A percentile compares a stretch with the other conserved stretches of the same genome.
phyloP scores from a whole-genome alignment of 2,113 vertebrate genomes.

The Leucoraja erinaceus region DNA sequence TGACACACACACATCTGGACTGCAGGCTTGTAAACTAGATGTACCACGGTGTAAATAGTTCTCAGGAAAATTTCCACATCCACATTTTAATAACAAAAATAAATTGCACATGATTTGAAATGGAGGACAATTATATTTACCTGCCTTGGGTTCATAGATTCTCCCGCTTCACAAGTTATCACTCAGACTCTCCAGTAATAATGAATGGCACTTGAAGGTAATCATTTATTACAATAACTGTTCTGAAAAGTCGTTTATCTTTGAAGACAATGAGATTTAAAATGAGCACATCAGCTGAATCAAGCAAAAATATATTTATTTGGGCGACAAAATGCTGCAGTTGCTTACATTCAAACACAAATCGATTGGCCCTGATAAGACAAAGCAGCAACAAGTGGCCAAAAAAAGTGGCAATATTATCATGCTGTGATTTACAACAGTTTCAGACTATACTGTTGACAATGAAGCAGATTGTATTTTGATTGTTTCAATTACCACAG shows the following conservation, averaged over 20 bases:
- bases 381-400: slow-evolving; percentile 26
- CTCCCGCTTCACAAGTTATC: background rate
- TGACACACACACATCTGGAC: background rate
- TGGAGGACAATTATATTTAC: background rate
- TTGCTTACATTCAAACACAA: slow-evolving; percentile 32
- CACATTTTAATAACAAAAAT: background rate
- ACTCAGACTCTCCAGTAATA: background rate
- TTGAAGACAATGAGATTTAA: background rate
- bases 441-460: slow-evolving; percentile 1
- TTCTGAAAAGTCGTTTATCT: background rate
- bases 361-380: slow-evolving; percentile 28
- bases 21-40: background rate
- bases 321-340: slow-evolving; percentile 23
- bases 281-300: background rate
- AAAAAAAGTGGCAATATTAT: background rate
- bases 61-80: background rate
- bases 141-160: background rate
- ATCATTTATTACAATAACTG: background rate
- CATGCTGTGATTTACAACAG: slow-evolving; percentile 31
- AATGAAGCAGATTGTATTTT: background rate
- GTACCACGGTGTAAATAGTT: background rate
- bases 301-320: slow-evolving; percentile 39
- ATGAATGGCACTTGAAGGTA: background rate
- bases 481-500: background rate
- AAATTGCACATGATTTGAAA: background rate